phyloP scores from a whole-genome alignment of 2,797 vertebrate species.

The Pampus argenteus region DNA sequence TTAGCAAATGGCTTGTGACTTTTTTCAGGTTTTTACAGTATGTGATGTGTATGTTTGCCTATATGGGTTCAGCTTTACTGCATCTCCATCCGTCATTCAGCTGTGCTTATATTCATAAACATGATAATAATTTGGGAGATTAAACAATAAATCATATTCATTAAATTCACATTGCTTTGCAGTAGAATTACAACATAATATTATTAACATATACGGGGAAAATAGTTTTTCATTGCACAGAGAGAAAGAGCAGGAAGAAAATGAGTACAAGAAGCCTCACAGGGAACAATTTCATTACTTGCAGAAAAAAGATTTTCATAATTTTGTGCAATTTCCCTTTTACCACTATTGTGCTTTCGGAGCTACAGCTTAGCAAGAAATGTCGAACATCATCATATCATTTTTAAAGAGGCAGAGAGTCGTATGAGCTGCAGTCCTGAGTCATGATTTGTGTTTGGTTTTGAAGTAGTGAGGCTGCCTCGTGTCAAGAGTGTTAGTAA shows the following conservation, averaged over 20 bases:
- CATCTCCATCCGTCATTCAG: neutral
- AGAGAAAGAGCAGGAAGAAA: neutral
- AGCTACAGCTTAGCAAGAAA: neutral
- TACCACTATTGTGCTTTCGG: neutral
- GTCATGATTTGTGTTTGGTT: constrained; percentile 15
- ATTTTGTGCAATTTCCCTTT: constrained; percentile 5
- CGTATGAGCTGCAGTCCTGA: neutral
- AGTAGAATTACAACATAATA: neutral
- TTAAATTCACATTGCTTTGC: constrained; percentile 1
- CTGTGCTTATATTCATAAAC: constrained; percentile 1
- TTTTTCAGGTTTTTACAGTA: neutral
- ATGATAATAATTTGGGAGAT: constrained; percentile 17
- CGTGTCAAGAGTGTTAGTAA: neutral
- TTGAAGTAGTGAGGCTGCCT: constrained; percentile 10
- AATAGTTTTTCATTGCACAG: neutral
- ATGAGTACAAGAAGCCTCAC: neutral
- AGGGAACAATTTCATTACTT: constrained; percentile 4
- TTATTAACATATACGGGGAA: constrained; percentile 6
- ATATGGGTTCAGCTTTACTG: neutral
- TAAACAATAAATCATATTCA: constrained; percentile 41
- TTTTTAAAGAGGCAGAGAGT: constrained; percentile 3
- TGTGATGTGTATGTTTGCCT: too few relatives aligned
- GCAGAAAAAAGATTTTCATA: neutral
- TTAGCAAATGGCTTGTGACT: too few relatives aligned
- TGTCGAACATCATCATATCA: neutral